Evolutionary conservation across 2,113 vertebrate species (phyloP).

Genomic region (Ailurus styani): DNA sequence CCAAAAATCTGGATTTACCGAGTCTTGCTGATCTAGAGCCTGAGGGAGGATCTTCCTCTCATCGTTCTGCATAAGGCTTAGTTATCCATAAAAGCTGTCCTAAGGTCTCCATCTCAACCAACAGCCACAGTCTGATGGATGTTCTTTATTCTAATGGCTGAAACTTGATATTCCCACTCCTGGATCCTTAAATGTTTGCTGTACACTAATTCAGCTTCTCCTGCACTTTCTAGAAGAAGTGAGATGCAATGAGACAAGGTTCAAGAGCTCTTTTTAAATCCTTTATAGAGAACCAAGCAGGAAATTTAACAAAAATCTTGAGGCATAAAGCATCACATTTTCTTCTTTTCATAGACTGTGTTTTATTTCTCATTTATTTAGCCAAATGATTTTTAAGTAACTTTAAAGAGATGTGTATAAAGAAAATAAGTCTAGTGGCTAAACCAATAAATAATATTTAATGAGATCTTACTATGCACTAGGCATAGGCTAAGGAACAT

Average conservation of each 20-base stretch:
- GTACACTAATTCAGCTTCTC: neutral
- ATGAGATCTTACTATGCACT: neutral
- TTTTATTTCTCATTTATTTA: conserved; percentile 13
- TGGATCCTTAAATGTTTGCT: neutral
- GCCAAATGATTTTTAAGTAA: neutral
- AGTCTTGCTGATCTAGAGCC: neutral
- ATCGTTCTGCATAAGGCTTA: neutral
- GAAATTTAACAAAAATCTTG: neutral
- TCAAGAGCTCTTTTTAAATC: neutral
- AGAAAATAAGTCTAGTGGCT: neutral
- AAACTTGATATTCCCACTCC: neutral
- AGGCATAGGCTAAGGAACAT: neutral
- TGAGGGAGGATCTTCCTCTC: neutral
- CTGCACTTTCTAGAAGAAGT: neutral
- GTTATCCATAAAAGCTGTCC: neutral
- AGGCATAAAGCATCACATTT: neutral
- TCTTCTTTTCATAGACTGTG: neutral
- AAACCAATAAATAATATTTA: neutral
- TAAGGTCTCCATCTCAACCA: neutral
- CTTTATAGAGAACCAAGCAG: neutral
- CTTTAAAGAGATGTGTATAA: neutral
- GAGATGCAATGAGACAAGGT: neutral
- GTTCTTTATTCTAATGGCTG: neutral
- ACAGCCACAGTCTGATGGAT: neutral
- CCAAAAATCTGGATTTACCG: neutral